Percentiles rank a stretch among this genome's conserved stretches.
phyloP scores from a whole-genome alignment of 2,888 invertebrate genomes.

The Melangyna quadrimaculata region DNA sequence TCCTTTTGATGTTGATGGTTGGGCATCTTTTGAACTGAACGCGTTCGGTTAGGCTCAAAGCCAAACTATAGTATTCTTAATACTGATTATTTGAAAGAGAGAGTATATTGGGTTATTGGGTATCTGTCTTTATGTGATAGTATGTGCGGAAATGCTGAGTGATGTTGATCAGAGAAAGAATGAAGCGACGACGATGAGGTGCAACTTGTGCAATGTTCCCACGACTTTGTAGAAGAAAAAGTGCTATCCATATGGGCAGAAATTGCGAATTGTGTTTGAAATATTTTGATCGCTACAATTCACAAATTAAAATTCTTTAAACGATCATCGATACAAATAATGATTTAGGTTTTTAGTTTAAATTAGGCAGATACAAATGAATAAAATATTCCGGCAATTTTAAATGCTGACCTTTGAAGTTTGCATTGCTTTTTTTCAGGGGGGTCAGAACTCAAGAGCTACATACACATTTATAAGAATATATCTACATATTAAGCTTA shows the following conservation, averaged over 20 bases:
- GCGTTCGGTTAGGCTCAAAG: constrained; percentile 41
- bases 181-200: not conserved
- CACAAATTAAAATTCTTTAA: not conserved
- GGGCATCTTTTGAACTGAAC: constrained; percentile 9
- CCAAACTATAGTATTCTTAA: not conserved
- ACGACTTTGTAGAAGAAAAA: not conserved
- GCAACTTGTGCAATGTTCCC: not conserved
- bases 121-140: not conserved
- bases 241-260: not conserved
- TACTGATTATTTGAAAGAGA: constrained; percentile 29
- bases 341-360: not conserved
- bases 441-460: too few species aligned
- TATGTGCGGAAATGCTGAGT: not conserved
- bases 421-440: too few species aligned
- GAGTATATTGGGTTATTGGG: not conserved
- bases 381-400: too few species aligned
- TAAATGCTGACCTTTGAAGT: too few species aligned
- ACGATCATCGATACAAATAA: not conserved
- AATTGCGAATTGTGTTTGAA: not conserved
- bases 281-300: not conserved
- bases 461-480: too few species aligned
- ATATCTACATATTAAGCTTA: too few species aligned
- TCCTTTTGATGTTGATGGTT: constrained; percentile 63
- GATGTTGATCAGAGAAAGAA: not conserved
- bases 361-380: too few species aligned